A percentile compares a stretch with the other conserved stretches of the same genome.
phyloP scores from a whole-genome alignment of 1,140 invertebrate genomes.

The Leptopilina clavipes region DNA sequence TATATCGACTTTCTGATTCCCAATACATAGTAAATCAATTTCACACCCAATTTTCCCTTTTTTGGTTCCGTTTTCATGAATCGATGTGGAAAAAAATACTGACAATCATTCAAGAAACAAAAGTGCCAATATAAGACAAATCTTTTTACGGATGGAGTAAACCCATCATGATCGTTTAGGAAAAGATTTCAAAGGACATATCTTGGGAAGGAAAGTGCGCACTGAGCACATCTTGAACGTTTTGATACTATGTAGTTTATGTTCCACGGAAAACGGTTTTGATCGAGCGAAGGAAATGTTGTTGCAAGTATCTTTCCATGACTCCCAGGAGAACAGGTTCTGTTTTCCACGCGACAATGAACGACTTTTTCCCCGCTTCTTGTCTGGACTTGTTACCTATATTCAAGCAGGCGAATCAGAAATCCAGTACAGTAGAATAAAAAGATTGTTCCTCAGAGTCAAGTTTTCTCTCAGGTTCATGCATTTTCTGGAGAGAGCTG shows the following conservation, averaged over 20 bases:
- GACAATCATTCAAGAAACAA: too few species aligned
- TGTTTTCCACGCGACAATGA: background rate
- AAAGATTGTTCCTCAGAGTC: background rate
- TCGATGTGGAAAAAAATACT: too few species aligned
- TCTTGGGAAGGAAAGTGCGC: background rate
- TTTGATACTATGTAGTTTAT: background rate
- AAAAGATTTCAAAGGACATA: too few species aligned
- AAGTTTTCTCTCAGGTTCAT: background rate
- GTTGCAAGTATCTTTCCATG: background rate
- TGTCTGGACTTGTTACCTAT: background rate
- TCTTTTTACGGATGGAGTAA: too few species aligned
- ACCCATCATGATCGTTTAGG: too few species aligned
- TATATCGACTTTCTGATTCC: background rate
- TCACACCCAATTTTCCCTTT: too few species aligned
- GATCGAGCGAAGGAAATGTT: background rate
- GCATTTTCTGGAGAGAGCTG: background rate
- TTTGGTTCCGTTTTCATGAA: too few species aligned
- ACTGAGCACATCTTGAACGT: background rate
- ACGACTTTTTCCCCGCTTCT: background rate
- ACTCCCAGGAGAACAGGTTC: background rate
- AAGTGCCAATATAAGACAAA: too few species aligned
- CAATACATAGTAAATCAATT: too few species aligned
- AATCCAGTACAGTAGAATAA: conserved; percentile 25
- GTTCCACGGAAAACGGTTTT: background rate
- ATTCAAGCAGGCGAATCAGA: background rate